phyloP scores from a whole-genome alignment of 2,113 vertebrate species.

The Mus pahari region DNA sequence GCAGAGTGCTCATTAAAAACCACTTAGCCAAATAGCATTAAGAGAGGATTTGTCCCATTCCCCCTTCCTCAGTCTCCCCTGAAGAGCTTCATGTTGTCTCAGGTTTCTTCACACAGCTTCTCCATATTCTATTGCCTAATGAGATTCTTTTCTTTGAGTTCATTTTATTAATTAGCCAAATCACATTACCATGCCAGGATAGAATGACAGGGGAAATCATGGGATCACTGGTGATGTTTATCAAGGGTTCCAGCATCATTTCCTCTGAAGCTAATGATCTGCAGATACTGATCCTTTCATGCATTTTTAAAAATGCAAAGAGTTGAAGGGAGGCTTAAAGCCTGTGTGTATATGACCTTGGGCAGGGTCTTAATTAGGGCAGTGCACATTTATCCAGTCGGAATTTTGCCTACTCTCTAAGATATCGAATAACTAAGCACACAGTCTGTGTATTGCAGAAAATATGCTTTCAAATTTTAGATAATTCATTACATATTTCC shows the following conservation, averaged over 20 bases:
- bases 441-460: slow-evolving; percentile 52
- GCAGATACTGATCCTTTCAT: too few relatives aligned
- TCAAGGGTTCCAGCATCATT: neutral
- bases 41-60: neutral
- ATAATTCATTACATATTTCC: slow-evolving; percentile 35
- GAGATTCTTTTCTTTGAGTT: neutral
- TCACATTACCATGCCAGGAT: neutral
- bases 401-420: neutral
- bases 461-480: slow-evolving; percentile 46
- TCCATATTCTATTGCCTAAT: neutral
- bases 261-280: neutral
- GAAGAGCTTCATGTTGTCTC: neutral
- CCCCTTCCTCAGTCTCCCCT: neutral
- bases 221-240: too few relatives aligned
- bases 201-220: neutral
- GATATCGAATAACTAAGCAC: neutral
- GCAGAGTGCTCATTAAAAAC: neutral
- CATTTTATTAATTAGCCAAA: neutral
- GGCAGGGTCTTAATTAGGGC: too few relatives aligned
- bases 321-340: neutral
- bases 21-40: neutral
- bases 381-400: neutral
- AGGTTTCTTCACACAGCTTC: neutral
- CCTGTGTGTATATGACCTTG: neutral
- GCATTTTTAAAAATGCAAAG: neutral